Percentiles rank a stretch among this genome's conserved stretches.
phyloP scores from a whole-genome alignment of 2,797 vertebrate species.

The Huso huso region DNA sequence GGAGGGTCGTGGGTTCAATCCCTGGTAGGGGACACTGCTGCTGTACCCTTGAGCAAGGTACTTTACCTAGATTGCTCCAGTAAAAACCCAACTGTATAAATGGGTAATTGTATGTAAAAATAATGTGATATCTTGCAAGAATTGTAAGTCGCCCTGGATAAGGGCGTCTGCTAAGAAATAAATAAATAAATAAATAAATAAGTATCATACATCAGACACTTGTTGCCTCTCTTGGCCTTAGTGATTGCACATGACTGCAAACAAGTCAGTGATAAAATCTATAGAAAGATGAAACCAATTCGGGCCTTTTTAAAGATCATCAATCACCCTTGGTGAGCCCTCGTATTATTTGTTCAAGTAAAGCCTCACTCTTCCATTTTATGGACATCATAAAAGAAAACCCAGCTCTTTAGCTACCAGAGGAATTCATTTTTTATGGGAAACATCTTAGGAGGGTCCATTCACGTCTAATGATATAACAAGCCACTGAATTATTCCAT shows the following conservation, averaged over 20 bases:
- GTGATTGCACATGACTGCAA: conserved; percentile 88
- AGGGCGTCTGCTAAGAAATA: too few relatives aligned
- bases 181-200: too few relatives aligned
- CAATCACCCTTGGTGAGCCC: conserved; percentile 75
- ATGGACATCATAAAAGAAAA: conserved; percentile 77
- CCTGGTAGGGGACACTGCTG: too few relatives aligned
- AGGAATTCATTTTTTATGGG: conserved; percentile 47
- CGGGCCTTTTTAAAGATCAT: conserved; percentile 82
- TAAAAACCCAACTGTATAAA: too few relatives aligned
- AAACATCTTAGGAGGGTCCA: conserved; percentile 40
- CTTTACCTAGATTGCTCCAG: too few relatives aligned
- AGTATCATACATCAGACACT: conserved; percentile 90
- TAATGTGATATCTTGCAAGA: too few relatives aligned
- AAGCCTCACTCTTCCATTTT: conserved; percentile 84
- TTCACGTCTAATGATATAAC: conserved; percentile 47
- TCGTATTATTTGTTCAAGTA: conserved; percentile 87
- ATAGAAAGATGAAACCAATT: conserved; percentile 92
- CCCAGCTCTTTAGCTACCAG: conserved; percentile 34
- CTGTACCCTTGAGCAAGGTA: too few relatives aligned
- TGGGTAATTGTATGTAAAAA: too few relatives aligned
- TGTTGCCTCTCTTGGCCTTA: conserved; percentile 81
- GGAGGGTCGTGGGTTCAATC: too few relatives aligned
- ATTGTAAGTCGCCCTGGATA: too few relatives aligned
- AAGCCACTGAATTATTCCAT: conserved; percentile 49
- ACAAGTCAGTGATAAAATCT: conserved; percentile 92